phyloP scores from a whole-genome alignment of 2,113 vertebrate species.

The Hyperopisus bebe region DNA sequence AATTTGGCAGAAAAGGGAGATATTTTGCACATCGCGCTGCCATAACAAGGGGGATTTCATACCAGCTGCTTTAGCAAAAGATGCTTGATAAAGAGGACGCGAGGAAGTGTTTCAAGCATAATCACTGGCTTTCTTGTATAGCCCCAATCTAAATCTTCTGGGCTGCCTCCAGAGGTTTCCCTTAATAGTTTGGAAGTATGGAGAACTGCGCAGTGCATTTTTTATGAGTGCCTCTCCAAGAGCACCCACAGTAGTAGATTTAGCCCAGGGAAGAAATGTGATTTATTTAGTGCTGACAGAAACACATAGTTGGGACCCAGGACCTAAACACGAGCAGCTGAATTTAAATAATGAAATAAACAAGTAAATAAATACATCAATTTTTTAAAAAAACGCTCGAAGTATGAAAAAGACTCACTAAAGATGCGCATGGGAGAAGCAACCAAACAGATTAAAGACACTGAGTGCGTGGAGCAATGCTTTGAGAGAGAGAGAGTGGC shows the following conservation, averaged over 20 bases:
- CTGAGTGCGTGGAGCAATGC: not conserved
- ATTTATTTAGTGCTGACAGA: conserved; percentile 3
- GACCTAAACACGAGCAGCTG: not conserved
- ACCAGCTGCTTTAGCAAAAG: not conserved
- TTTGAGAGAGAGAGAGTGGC: not conserved
- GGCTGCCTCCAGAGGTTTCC: not conserved
- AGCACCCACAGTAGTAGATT: not conserved
- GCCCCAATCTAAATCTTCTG: not conserved
- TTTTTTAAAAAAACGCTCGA: not conserved
- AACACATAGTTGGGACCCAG: not conserved
- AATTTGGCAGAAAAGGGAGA: not conserved
- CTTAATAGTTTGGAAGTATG: not conserved
- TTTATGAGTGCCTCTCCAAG: not conserved
- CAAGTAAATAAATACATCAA: not conserved
- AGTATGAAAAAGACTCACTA: not conserved
- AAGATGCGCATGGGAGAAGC: not conserved
- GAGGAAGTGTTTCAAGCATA: not conserved
- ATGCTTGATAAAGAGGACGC: not conserved
- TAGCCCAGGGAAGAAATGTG: not conserved
- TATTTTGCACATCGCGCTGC: not conserved
- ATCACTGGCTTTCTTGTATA: not conserved
- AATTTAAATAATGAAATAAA: conserved; percentile 1
- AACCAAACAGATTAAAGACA: not conserved
- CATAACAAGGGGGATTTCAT: not conserved
- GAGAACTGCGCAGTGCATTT: not conserved